Evolutionary conservation across 2,888 invertebrate species (phyloP).

Genomic region (Hesperia comma): DNA sequence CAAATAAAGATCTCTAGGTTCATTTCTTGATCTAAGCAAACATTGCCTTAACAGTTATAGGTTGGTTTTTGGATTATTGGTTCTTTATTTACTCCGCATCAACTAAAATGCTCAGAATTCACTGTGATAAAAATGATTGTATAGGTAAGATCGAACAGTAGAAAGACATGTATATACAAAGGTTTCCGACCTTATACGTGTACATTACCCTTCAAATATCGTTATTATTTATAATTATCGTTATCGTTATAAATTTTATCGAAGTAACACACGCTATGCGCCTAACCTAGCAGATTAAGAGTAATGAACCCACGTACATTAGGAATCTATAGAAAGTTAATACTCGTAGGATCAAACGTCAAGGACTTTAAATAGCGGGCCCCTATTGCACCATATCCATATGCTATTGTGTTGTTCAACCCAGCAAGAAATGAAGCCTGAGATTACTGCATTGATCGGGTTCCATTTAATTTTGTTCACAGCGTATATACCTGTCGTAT

Average conservation of each 20-base stretch:
- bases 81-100: too few species aligned
- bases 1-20: too few species aligned
- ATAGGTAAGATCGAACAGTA: too few species aligned
- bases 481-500: conserved; percentile 31
- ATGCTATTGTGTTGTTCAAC: conserved; percentile 16
- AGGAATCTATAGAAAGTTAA: conserved; percentile 21
- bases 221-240: too few species aligned
- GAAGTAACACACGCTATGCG: not conserved
- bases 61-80: too few species aligned
- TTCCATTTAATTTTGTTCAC: conserved; percentile 42
- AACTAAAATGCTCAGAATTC: too few species aligned
- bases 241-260: not conserved
- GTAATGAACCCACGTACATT: not conserved
- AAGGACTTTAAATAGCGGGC: conserved; percentile 14
- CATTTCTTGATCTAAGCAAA: too few species aligned
- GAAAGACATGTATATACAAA: too few species aligned
- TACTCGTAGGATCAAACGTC: conserved; percentile 4
- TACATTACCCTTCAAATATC: too few species aligned
- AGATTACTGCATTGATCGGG: not conserved
- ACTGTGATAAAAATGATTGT: too few species aligned
- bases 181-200: too few species aligned
- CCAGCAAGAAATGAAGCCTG: conserved; percentile 9
- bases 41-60: too few species aligned
- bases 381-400: conserved; percentile 20
- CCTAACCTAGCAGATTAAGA: not conserved